Percentiles rank a stretch among this genome's conserved stretches.
Evolutionary conservation across 2,113 vertebrate genomes (phyloP).

Genomic region (Alligator sinensis): DNA sequence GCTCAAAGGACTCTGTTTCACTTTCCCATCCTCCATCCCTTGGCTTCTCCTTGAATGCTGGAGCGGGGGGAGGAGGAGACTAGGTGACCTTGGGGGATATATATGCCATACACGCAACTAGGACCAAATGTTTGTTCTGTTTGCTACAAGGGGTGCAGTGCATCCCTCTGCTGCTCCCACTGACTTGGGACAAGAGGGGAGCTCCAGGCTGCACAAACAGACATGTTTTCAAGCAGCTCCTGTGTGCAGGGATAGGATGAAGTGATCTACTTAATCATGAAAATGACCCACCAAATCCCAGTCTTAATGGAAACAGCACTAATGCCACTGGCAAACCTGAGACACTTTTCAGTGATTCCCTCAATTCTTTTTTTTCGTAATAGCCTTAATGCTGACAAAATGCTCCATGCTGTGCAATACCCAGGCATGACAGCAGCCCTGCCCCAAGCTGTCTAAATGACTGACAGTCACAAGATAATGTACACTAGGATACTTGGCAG

Average conservation of each 20-base stretch:
- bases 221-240: neutral
- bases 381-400: neutral
- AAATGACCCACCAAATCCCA: neutral
- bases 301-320: neutral
- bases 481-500: neutral
- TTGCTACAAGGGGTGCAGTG: neutral
- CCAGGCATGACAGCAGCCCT: neutral
- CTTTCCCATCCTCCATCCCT: neutral
- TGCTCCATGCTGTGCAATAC: neutral
- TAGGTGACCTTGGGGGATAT: conserved; percentile 54
- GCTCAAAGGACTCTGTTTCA: neutral
- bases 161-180: neutral
- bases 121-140: neutral
- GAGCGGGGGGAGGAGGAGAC: conserved; percentile 15
- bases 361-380: neutral
- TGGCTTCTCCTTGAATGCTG: neutral
- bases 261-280: too few relatives aligned
- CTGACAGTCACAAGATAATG: neutral
- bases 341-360: neutral
- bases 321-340: neutral
- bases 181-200: neutral
- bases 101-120: neutral
- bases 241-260: too few relatives aligned
- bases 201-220: neutral
- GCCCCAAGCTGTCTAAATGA: neutral